Conservation (phyloP, 2,797 vertebrate genomes). For the Hafferia zeledoni region DNA sequence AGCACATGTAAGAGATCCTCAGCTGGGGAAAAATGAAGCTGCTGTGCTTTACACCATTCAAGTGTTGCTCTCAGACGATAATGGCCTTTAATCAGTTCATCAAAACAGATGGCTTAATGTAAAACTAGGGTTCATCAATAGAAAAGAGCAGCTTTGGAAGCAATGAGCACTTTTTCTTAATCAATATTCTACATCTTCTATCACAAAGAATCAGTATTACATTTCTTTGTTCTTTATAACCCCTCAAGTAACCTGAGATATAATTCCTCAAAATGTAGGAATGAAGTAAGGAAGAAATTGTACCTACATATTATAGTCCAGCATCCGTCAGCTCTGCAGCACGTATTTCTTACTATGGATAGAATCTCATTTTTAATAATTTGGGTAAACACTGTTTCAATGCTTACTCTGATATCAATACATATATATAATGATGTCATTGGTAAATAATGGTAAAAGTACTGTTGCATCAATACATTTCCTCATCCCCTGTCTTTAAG, state of each 20-base stretch:
- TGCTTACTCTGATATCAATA: neutral
- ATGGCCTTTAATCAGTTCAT: neutral
- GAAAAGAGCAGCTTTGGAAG: neutral
- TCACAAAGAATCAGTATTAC: neutral
- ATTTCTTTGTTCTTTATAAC: neutral
- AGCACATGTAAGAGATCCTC: neutral
- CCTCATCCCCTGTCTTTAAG: slow-evolving; percentile 35
- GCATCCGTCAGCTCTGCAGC: neutral
- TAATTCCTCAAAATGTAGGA: neutral
- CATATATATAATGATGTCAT: neutral
- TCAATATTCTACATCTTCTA: neutral
- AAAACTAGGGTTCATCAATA: neutral
- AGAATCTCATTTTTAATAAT: neutral
- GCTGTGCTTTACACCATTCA: neutral
- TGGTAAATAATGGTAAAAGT: slow-evolving; percentile 6
- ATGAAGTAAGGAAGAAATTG: neutral
- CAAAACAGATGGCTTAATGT: neutral
- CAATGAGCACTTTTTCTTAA: neutral
- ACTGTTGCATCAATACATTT: neutral
- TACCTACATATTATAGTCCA: neutral
- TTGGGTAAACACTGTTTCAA: neutral
- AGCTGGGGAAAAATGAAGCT: neutral
- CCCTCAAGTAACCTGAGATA: neutral
- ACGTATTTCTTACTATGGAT: neutral
- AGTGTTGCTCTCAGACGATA: neutral